Conservation (phyloP, 2,888 invertebrate species). For the Priocnemis perturbator region DNA sequence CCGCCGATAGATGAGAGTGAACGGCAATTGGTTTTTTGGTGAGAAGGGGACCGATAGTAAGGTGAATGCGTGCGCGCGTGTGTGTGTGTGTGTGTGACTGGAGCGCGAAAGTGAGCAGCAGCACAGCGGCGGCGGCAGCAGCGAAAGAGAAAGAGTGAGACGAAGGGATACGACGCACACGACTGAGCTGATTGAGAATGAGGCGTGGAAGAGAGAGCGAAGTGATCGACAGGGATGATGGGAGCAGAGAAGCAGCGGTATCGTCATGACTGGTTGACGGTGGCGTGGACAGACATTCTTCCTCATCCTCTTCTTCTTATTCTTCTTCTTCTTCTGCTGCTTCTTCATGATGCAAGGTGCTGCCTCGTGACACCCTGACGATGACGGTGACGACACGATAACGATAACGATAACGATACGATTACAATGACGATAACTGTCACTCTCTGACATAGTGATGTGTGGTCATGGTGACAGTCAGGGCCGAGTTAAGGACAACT, state of each 20-base stretch:
- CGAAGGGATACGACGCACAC: constrained; percentile 20
- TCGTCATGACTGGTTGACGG: constrained; percentile 77
- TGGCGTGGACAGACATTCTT: constrained; percentile 61
- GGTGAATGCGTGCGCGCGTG: not conserved
- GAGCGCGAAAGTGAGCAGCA: not conserved
- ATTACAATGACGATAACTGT: too few species aligned
- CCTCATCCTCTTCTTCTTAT: too few species aligned
- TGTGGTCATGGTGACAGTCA: too few species aligned
- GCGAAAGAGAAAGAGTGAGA: constrained; percentile 18
- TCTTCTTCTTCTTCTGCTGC: too few species aligned
- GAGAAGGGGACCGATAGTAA: not conserved
- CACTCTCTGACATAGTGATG: too few species aligned
- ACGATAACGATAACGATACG: too few species aligned
- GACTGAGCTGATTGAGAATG: constrained; percentile 61
- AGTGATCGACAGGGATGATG: constrained; percentile 66
- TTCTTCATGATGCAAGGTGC: constrained; percentile 70
- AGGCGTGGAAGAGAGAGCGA: constrained; percentile 73
- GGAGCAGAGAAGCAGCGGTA: constrained; percentile 68
- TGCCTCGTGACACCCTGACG: constrained; percentile 43
- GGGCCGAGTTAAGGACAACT: too few species aligned
- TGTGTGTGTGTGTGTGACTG: not conserved
- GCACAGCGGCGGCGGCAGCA: constrained; percentile 7
- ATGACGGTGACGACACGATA: too few species aligned
- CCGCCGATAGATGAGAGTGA: not conserved
- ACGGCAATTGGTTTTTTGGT: not conserved